These are phyloP conservation scores for Brachionus rubens DNA, from an alignment of 1,140 invertebrate species.

Conservation along the genomic window DNA sequence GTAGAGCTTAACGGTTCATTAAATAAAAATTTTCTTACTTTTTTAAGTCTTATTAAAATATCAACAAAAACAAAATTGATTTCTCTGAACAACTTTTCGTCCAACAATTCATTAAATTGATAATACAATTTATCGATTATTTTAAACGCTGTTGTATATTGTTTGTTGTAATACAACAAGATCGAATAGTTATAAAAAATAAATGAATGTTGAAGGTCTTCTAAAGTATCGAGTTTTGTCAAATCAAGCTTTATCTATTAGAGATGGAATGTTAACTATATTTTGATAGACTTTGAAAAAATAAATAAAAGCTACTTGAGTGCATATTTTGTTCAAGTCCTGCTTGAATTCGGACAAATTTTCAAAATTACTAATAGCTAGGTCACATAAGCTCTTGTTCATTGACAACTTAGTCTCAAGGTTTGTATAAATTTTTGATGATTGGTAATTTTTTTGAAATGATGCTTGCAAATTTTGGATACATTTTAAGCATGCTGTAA, in stretches of 20 bases:
- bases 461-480: slow-evolving; percentile 12
- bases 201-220: slow-evolving; percentile 70
- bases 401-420: slow-evolving; percentile 33
- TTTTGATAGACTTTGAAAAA: no score
- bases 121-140: slow-evolving; percentile 71
- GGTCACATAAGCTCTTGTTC: slow-evolving; percentile 47
- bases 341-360: neutral
- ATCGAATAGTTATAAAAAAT: slow-evolving; percentile 78
- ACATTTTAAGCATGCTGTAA: slow-evolving; percentile 18
- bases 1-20: no score
- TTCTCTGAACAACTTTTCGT: slow-evolving; percentile 54
- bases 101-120: slow-evolving; percentile 72
- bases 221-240: slow-evolving; percentile 62
- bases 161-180: slow-evolving; percentile 72
- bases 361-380: neutral
- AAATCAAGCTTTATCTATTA: slow-evolving; percentile 52
- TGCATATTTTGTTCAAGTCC: neutral
- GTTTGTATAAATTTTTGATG: slow-evolving; percentile 17
- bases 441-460: slow-evolving; percentile 32
- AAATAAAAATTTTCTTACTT: no score
- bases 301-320: slow-evolving; percentile 6
- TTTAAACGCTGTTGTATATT: slow-evolving; percentile 71
- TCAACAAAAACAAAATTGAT: slow-evolving; percentile 18
- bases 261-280: slow-evolving; percentile 52
- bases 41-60: slow-evolving; percentile 4